Evolutionary conservation across 2,797 vertebrate genomes (phyloP), one percentile per base, ranked within the genome.

Genomic region (Muscicapa striata): DNA sequence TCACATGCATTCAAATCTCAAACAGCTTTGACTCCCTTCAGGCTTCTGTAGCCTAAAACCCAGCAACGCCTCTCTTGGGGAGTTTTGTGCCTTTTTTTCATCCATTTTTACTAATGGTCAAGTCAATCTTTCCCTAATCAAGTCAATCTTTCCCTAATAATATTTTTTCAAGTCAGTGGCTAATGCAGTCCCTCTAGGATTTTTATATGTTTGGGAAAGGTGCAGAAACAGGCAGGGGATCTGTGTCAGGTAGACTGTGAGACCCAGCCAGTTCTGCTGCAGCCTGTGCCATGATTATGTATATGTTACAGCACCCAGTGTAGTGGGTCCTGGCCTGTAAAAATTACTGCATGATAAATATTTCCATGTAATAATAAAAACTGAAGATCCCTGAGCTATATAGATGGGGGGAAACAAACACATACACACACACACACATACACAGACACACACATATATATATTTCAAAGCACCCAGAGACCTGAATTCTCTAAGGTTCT

Each of bases 11-110:
- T 73, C 87, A 86, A 73, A 88, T 93, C 83, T 91, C 87, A 78
- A 86, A 86, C 59, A 73, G 63, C 75, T 93, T 63, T 84, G 62
- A 91, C 26, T 91, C 76, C 29, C 32, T 92, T 96, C 79, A 85
- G 73, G 73, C 62, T 34, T 78, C 73, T 62, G 5, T 27, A 85
- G 87, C 52, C 64, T 85, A 67, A 94, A 93, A 68, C 10, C 20
- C 76, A 82, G 48, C 84, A 81, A 61, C 0, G 0, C 46, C 46
- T 45, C 61, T 84, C 73, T 73, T 87, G 89, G 67, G 90, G 95
- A 84, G 15, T 85, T 89, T 58, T 34, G 66, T 19, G 34, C 6
- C 4, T 0, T 43, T 43, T 82, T 86, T 79, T 61, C 36, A 69
- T 29, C 38, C 51, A 27, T 88, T 94, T 95, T 89, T 88, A 43